Conservation (phyloP, 53 echinoderm and acorn worm genomes). For the Pentamera pediparva region DNA sequence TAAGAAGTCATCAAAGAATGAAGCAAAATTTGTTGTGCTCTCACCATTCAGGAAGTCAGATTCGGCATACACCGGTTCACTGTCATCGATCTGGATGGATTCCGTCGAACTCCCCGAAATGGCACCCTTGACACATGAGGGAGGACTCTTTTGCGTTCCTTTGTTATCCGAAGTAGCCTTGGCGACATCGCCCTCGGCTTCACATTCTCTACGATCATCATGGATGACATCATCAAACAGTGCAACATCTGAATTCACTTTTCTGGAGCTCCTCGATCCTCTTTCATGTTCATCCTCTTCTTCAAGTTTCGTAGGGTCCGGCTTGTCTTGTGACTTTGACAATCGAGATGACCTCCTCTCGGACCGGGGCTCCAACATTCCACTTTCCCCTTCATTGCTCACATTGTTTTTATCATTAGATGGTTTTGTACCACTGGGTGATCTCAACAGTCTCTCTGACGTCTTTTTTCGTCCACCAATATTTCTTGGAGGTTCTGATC, state of each 20-base stretch:
- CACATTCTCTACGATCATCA: neutral
- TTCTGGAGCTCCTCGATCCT: neutral
- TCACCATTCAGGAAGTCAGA: no score
- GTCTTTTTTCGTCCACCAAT: no score
- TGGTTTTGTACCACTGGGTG: neutral
- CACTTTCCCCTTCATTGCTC: neutral
- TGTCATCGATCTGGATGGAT: conserved; percentile 67
- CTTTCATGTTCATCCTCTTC: neutral
- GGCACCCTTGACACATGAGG: neutral
- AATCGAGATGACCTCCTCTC: neutral
- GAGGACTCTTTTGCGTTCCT: neutral
- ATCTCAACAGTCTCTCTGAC: no score
- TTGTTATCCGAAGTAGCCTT: neutral
- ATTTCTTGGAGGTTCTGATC: no score
- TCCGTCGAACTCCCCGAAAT: conserved; percentile 49
- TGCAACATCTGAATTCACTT: neutral
- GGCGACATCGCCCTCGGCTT: neutral
- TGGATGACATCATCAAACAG: neutral
- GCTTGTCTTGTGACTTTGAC: conserved; percentile 8
- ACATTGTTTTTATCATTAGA: neutral
- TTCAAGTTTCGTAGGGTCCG: neutral
- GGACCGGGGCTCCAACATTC: neutral
- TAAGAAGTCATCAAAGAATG: no score
- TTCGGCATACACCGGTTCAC: conserved; percentile 41
- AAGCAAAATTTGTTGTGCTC: no score